Evolutionary conservation across 2,113 vertebrate genomes (phyloP).

Genomic region (Asarcornis scutulata): DNA sequence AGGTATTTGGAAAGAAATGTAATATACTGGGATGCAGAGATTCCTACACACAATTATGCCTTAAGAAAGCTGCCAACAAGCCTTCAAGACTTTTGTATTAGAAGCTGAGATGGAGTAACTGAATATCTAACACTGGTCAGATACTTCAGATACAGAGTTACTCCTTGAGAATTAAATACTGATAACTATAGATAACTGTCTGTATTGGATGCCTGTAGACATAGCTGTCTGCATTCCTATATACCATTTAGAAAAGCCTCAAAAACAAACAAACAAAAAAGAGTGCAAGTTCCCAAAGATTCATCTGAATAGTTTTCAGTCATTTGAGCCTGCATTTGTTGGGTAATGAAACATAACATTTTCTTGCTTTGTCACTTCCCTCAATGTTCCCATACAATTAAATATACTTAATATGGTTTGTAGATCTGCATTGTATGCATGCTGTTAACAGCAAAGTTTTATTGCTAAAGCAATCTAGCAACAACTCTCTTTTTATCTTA

Average conservation of each 20-base stretch:
- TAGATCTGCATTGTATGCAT: background rate
- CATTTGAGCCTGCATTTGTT: background rate
- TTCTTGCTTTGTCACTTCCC: background rate
- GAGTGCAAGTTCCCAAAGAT: background rate
- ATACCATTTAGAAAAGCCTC: background rate
- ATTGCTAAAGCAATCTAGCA: background rate
- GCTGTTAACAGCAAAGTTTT: background rate
- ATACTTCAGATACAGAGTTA: background rate
- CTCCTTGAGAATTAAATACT: background rate
- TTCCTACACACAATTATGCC: background rate
- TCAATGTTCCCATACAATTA: background rate
- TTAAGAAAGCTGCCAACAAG: background rate
- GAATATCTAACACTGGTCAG: background rate
- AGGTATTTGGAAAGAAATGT: background rate
- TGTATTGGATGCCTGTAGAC: background rate
- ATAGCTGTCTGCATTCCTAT: background rate
- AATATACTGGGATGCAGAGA: background rate
- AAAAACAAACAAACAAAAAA: background rate
- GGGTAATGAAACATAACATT: background rate
- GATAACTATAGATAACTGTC: background rate
- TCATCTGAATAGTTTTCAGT: background rate
- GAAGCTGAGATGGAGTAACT: background rate
- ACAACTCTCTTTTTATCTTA: background rate
- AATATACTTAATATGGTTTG: background rate
- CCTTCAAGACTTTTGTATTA: background rate